Evolutionary conservation across 2,113 vertebrate species (phyloP).

Genomic region (Burhinus oedicnemus): DNA sequence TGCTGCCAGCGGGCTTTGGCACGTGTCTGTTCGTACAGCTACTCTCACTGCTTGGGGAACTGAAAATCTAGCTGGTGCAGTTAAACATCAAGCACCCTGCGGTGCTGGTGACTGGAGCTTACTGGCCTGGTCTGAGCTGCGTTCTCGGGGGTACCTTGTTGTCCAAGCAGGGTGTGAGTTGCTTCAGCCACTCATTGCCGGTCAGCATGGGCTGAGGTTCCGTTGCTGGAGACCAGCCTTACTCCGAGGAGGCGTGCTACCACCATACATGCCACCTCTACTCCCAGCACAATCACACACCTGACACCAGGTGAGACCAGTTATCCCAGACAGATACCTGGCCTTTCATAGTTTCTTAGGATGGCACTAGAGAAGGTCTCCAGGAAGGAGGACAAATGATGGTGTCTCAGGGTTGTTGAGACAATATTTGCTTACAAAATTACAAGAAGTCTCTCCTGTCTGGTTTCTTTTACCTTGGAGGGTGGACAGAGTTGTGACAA

Average conservation of each 20-base stretch:
- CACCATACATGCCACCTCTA: not conserved
- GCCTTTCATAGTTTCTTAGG: not conserved
- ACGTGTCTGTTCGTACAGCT: rapidly evolving
- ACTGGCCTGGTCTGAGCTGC: not conserved
- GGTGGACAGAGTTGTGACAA: not conserved
- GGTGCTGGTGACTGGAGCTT: no score
- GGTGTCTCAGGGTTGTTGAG: not conserved
- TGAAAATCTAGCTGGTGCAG: not conserved
- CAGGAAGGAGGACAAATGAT: not conserved
- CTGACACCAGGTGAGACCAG: not conserved
- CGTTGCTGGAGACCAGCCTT: not conserved
- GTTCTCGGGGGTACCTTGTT: not conserved
- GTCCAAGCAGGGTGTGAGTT: no score
- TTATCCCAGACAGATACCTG: not conserved
- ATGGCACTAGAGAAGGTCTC: not conserved
- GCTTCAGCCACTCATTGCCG: not conserved
- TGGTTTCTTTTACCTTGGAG: not conserved
- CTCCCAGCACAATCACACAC: not conserved
- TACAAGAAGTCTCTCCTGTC: not conserved
- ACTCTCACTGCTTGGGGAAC: not conserved
- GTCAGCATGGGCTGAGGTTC: not conserved
- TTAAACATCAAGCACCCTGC: not conserved
- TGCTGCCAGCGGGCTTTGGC: not conserved
- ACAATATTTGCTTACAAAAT: not conserved
- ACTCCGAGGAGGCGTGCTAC: not conserved